These are phyloP conservation scores for Cyclura pinguis DNA, from an alignment of 2,797 vertebrate species.

Conservation along the genomic window DNA sequence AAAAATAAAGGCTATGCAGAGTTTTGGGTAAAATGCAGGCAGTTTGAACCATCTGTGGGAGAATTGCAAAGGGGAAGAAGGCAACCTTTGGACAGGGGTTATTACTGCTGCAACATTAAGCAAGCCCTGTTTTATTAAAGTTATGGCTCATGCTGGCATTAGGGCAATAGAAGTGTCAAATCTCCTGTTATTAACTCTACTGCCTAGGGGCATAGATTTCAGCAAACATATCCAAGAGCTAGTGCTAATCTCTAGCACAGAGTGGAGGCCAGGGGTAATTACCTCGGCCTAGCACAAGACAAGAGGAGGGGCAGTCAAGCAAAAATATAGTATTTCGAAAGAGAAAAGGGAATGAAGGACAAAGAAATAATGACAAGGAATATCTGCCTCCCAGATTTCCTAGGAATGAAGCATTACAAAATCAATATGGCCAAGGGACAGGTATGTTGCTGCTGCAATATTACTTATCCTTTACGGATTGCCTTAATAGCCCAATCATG, in stretches of 20 bases:
- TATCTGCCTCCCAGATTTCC: slow-evolving; percentile 4
- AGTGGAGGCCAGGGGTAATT: slow-evolving; percentile 71
- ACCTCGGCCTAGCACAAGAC: slow-evolving; percentile 59
- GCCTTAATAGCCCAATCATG: background rate
- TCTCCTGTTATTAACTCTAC: slow-evolving; percentile 66
- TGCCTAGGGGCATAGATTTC: slow-evolving; percentile 61
- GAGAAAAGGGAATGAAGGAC: slow-evolving; percentile 21
- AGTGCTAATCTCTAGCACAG: slow-evolving; percentile 59
- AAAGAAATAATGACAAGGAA: background rate
- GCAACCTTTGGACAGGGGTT: slow-evolving; percentile 47
- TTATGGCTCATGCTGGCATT: slow-evolving; percentile 61
- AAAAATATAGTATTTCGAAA: slow-evolving; percentile 41
- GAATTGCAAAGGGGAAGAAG: slow-evolving; percentile 37
- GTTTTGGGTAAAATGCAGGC: slow-evolving; percentile 13
- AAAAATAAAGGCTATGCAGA: slow-evolving; percentile 1
- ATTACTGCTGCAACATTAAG: slow-evolving; percentile 62
- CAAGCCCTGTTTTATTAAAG: slow-evolving; percentile 72
- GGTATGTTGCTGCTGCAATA: background rate
- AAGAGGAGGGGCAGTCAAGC: slow-evolving; percentile 38
- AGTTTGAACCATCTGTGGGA: slow-evolving; percentile 18
- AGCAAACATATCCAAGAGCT: slow-evolving; percentile 55
- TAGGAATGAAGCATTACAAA: slow-evolving; percentile 3
- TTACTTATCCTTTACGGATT: slow-evolving; percentile 7
- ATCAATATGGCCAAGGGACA: slow-evolving; percentile 3
- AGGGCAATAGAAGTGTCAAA: slow-evolving; percentile 71